A percentile compares a stretch with the other conserved stretches of the same genome.
Evolutionary conservation across 1,140 invertebrate genomes (phyloP).

Genomic region (Ooceraea biroi): DNA sequence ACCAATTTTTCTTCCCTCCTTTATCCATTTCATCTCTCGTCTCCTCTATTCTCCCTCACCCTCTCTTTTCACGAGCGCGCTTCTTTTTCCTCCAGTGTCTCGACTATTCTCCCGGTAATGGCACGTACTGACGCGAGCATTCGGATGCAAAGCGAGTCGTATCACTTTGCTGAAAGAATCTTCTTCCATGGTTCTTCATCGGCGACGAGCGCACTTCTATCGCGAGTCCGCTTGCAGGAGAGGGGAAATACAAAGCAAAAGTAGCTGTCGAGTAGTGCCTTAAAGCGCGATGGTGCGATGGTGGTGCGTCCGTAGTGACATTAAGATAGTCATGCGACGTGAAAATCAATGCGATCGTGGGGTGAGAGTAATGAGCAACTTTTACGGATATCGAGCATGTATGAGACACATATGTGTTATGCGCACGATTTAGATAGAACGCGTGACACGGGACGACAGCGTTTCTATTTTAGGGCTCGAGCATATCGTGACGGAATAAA

Average conservation of each 20-base stretch:
- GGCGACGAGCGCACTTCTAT: slow-evolving; percentile 40
- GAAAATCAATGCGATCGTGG: background rate
- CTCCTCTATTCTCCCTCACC: background rate
- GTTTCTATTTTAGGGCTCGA: slow-evolving; percentile 40
- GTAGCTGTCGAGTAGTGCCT: slow-evolving; percentile 19
- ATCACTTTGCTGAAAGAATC: slow-evolving; percentile 70
- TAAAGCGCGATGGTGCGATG: background rate
- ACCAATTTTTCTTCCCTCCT: slow-evolving; percentile 69
- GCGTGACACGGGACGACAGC: slow-evolving; percentile 44
- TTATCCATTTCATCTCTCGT: slow-evolving; percentile 4
- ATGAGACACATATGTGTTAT: background rate
- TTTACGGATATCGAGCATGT: background rate
- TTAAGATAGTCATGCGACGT: slow-evolving; percentile 7
- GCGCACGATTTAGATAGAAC: slow-evolving; percentile 30
- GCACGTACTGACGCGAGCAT: slow-evolving; percentile 61
- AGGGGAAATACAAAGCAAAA: slow-evolving; percentile 25
- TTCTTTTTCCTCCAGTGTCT: slow-evolving; percentile 33
- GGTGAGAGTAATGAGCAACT: background rate
- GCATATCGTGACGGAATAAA: slow-evolving; percentile 67
- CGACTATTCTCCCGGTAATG: slow-evolving; percentile 58
- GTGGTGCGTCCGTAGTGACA: background rate
- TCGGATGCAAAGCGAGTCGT: slow-evolving; percentile 77
- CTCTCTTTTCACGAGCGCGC: background rate
- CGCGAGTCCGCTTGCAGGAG: slow-evolving; percentile 4
- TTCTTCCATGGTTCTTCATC: slow-evolving; percentile 51